Conservation (phyloP, 2,113 vertebrate genomes). For the Corvus cornix region DNA sequence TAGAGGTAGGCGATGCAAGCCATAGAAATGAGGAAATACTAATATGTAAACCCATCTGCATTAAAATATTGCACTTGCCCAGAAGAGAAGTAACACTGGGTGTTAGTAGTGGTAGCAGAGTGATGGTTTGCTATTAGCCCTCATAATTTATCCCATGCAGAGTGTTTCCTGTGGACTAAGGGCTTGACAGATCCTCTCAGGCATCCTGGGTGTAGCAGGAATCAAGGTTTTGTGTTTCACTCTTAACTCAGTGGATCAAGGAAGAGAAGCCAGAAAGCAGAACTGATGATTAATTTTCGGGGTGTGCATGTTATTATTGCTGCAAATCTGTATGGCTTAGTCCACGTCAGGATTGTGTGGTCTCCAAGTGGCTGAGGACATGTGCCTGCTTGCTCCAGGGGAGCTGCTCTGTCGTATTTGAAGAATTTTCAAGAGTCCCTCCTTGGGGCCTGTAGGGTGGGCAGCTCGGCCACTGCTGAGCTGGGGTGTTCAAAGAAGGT, state of each 20-base stretch:
- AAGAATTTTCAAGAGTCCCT: background rate
- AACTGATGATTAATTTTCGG: background rate
- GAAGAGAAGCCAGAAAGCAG: background rate
- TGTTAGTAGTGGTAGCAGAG: background rate
- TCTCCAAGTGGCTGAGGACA: background rate
- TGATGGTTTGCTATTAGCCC: background rate
- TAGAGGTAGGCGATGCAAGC: background rate
- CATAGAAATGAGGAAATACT: background rate
- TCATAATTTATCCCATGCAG: background rate
- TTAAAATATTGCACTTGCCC: background rate
- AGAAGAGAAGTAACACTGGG: background rate
- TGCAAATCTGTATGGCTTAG: background rate
- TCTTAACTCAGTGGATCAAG: background rate
- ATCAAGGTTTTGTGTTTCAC: background rate
- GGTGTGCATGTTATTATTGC: accelerated
- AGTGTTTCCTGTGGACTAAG: background rate
- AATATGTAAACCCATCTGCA: background rate
- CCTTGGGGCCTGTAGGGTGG: background rate
- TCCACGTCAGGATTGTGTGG: background rate
- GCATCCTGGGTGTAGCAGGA: background rate
- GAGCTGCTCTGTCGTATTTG: background rate
- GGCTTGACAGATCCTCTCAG: background rate
- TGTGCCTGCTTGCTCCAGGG: background rate
- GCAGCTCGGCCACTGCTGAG: accelerated
- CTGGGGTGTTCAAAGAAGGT: background rate